These are phyloP conservation scores for Microplitis deprimator DNA, from an alignment of 2,888 invertebrate species.

Conservation along the genomic window DNA sequence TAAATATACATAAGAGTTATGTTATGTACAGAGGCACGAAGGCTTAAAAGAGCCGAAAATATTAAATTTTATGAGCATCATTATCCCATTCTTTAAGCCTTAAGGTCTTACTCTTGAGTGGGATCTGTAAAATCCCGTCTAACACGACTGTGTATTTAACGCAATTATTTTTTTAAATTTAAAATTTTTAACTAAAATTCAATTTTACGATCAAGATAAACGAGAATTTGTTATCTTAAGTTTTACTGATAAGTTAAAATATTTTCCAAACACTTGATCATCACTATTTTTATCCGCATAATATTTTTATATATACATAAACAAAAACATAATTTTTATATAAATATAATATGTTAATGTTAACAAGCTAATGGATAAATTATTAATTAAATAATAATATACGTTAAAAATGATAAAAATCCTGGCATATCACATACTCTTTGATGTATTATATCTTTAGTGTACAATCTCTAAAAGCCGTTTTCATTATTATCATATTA, in stretches of 20 bases:
- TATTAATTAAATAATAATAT: background rate
- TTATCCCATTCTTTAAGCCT: conserved; percentile 41
- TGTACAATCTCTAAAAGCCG: background rate
- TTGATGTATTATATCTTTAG: background rate
- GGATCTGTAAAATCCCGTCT: background rate
- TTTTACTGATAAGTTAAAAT: too few species aligned
- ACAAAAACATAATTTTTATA: too few species aligned
- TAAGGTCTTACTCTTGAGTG: background rate
- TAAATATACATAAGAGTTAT: background rate
- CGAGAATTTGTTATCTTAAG: background rate
- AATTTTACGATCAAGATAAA: background rate
- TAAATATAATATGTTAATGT: background rate
- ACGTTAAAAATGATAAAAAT: background rate
- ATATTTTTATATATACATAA: too few species aligned
- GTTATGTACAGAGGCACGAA: background rate
- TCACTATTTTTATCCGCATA: too few species aligned
- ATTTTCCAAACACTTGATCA: too few species aligned
- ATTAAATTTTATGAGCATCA: conserved; percentile 63
- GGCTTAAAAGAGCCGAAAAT: background rate
- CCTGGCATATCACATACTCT: background rate
- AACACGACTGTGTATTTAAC: background rate
- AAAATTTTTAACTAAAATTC: background rate
- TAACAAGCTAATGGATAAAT: background rate
- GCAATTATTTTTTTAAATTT: background rate
- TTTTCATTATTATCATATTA: background rate